Percentiles rank a stretch among this genome's conserved stretches.
These are phyloP conservation scores for Zeus faber DNA, from an alignment of 2,113 vertebrate species.

Conservation along the genomic window DNA sequence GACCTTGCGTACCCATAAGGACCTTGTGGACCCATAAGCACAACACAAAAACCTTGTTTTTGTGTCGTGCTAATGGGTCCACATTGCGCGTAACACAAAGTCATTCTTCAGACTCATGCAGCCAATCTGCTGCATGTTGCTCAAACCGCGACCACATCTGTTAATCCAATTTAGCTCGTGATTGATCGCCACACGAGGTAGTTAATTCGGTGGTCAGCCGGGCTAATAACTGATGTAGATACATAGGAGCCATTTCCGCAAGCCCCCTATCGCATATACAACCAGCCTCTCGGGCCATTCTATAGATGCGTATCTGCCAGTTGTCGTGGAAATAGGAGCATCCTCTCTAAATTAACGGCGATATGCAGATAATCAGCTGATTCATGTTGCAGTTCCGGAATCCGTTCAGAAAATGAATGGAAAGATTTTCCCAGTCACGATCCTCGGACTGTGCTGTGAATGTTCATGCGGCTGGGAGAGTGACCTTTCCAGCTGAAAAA, in stretches of 20 bases:
- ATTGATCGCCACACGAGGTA: slow-evolving; percentile 58
- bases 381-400: slow-evolving; percentile 17
- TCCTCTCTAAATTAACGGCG: slow-evolving; percentile 11
- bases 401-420: slow-evolving; percentile 20
- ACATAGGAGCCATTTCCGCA: slow-evolving; percentile 52
- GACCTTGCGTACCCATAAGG: too few relatives aligned
- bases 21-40: too few relatives aligned
- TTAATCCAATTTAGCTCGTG: slow-evolving; percentile 65
- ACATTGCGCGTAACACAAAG: too few relatives aligned
- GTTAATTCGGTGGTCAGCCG: slow-evolving; percentile 59
- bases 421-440: neutral
- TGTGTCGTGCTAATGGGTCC: too few relatives aligned
- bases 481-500: slow-evolving; percentile 40
- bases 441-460: too few relatives aligned
- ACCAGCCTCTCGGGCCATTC: slow-evolving; percentile 29
- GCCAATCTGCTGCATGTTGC: slow-evolving; percentile 33
- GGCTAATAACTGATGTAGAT: slow-evolving; percentile 65
- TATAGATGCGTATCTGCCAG: slow-evolving; percentile 17
- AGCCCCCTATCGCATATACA: slow-evolving; percentile 32
- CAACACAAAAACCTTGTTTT: too few relatives aligned
- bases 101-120: slow-evolving; percentile 41
- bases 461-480: neutral
- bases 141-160: slow-evolving; percentile 40
- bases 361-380: slow-evolving; percentile 36
- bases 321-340: slow-evolving; percentile 19